A percentile compares a stretch with the other conserved stretches of the same genome.
Conservation (phyloP, 2,797 vertebrate genomes). For the Anguilla marmorata region DNA sequence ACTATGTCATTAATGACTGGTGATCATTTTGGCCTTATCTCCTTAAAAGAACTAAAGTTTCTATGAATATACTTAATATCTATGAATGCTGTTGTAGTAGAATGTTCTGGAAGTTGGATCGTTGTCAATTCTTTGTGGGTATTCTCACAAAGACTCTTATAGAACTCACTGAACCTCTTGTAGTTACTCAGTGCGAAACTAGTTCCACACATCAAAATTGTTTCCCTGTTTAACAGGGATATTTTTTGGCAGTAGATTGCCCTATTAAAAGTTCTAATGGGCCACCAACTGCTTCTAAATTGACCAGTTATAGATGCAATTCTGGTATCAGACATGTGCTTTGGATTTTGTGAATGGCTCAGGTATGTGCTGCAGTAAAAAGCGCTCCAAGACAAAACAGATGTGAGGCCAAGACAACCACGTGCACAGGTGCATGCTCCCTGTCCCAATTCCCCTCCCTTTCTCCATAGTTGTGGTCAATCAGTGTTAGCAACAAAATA, state of each 20-base stretch:
- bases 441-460: neutral
- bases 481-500: neutral
- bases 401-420: constrained; percentile 51
- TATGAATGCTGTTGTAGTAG: neutral
- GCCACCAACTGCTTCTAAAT: constrained; percentile 67
- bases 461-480: neutral
- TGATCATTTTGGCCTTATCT: neutral
- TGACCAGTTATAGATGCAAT: constrained; percentile 66
- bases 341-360: constrained; percentile 77
- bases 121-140: constrained; percentile 42
- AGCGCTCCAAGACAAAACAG: constrained; percentile 71
- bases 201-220: neutral
- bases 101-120: constrained; percentile 41
- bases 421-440: constrained; percentile 24
- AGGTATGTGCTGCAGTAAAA: constrained; percentile 67
- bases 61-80: constrained; percentile 40
- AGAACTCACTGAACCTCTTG: neutral
- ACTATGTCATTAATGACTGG: neutral
- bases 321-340: constrained; percentile 72
- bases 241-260: constrained; percentile 54
- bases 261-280: constrained; percentile 46
- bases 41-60: constrained; percentile 46
- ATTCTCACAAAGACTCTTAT: neutral
- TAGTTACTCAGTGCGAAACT: constrained; percentile 11
- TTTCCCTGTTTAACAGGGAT: constrained; percentile 35